phyloP scores from a whole-genome alignment of 2,113 vertebrate genomes.

The Eurystomus gularis region DNA sequence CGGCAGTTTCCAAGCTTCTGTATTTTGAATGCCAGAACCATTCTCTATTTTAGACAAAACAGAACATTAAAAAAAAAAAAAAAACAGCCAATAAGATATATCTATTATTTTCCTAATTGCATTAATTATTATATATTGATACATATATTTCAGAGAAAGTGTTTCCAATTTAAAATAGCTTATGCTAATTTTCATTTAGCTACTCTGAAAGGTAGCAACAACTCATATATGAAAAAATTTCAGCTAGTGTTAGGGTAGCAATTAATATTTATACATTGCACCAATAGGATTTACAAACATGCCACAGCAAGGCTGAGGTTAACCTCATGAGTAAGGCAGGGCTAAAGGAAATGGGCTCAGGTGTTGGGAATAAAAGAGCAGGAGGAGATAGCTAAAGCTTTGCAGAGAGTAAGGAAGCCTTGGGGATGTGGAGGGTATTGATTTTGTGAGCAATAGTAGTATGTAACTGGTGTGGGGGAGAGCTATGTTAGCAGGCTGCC shows the following conservation, averaged over 20 bases:
- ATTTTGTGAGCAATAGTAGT: rapidly evolving
- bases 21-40: background rate
- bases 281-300: background rate
- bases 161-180: background rate
- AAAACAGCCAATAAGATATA: background rate
- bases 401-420: background rate
- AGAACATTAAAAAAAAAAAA: background rate
- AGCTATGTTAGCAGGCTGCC: background rate
- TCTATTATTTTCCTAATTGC: background rate
- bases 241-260: background rate
- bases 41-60: background rate
- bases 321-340: background rate
- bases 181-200: background rate
- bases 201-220: background rate
- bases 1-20: background rate
- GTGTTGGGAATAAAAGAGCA: background rate
- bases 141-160: background rate
- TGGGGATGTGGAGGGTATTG: background rate
- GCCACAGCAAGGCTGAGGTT: background rate
- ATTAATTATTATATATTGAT: background rate
- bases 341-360: background rate
- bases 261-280: background rate
- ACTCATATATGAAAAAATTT: background rate
- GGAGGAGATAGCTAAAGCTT: background rate
- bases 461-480: background rate